Percentiles rank a stretch among this genome's conserved stretches.
Conservation (phyloP, 2,113 vertebrate species). For the Phyllopteryx taeniolatus region DNA sequence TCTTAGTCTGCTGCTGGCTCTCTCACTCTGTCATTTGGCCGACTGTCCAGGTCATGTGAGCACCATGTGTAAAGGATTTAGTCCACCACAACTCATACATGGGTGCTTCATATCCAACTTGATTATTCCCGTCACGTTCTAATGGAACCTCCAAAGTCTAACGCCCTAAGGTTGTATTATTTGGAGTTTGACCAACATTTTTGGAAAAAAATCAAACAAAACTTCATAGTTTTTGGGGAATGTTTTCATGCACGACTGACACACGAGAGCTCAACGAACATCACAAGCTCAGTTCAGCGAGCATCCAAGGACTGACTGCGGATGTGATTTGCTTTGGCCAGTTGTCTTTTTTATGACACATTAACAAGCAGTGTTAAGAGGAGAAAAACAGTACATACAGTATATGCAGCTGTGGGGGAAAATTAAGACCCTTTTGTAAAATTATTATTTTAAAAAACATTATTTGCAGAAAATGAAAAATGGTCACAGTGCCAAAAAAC, state of each 20-base stretch:
- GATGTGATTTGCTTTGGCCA: background rate
- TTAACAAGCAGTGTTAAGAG: too few relatives aligned
- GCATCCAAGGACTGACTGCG: background rate
- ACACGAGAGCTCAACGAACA: background rate
- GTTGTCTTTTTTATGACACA: background rate
- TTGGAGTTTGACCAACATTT: background rate
- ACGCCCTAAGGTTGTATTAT: background rate
- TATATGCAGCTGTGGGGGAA: too few relatives aligned
- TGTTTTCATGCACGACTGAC: background rate
- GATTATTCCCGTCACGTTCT: conserved; percentile 8
- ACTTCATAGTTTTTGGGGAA: background rate
- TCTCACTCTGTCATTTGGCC: conserved; percentile 24
- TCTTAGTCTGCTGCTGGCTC: conserved; percentile 6
- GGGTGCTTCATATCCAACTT: background rate
- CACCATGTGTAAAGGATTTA: background rate
- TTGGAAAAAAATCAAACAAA: background rate
- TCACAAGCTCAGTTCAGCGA: background rate
- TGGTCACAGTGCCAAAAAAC: too few relatives aligned
- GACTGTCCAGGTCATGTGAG: conserved; percentile 1
- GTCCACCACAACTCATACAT: conserved; percentile 1
- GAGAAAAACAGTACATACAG: too few relatives aligned
- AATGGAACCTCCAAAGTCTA: background rate
- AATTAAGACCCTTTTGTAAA: too few relatives aligned
- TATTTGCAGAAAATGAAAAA: too few relatives aligned
- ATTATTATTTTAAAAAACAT: too few relatives aligned